A percentile compares a stretch with the other conserved stretches of the same genome.
phyloP scores from a whole-genome alignment of 2,113 vertebrate genomes.

The Hucho hucho region DNA sequence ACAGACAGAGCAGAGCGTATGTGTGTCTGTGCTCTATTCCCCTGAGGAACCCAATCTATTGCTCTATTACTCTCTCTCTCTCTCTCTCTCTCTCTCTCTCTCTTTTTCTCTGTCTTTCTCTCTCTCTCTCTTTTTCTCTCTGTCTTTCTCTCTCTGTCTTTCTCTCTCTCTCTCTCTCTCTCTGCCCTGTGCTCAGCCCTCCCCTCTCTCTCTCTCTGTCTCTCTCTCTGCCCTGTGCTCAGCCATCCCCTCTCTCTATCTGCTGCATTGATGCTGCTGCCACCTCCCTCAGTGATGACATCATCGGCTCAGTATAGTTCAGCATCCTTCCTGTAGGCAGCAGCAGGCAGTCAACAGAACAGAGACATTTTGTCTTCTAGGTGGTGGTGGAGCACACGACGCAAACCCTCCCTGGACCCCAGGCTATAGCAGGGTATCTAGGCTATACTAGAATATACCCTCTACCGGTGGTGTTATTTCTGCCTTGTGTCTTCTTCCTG shows the following conservation, averaged over 20 bases:
- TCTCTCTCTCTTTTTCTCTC: too few species aligned
- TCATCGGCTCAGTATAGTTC: conserved; percentile 71
- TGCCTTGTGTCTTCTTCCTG: conserved; percentile 4
- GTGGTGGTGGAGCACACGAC: conserved; percentile 22
- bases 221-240: background rate
- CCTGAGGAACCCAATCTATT: conserved; percentile 40
- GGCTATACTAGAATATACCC: background rate
- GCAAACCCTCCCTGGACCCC: conserved; percentile 1
- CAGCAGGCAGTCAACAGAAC: conserved; percentile 27
- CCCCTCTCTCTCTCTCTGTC: conserved; percentile 1
- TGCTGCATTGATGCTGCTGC: conserved; percentile 70
- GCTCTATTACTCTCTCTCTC: background rate
- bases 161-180: too few species aligned
- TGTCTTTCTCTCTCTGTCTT: too few species aligned
- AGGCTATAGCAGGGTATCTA: conserved; percentile 22
- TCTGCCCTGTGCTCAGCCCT: conserved; percentile 3
- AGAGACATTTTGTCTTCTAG: conserved; percentile 75
- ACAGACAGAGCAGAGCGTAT: conserved; percentile 9
- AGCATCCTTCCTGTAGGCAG: conserved; percentile 71
- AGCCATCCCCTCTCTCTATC: conserved; percentile 1
- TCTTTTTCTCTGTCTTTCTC: too few species aligned
- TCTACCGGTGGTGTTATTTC: conserved; percentile 10
- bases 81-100: background rate
- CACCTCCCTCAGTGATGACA: conserved; percentile 72
- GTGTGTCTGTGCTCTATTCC: conserved; percentile 18